These are phyloP conservation scores for Trachymyrmex septentrionalis DNA, from an alignment of 1,140 invertebrate genomes.

Conservation along the genomic window DNA sequence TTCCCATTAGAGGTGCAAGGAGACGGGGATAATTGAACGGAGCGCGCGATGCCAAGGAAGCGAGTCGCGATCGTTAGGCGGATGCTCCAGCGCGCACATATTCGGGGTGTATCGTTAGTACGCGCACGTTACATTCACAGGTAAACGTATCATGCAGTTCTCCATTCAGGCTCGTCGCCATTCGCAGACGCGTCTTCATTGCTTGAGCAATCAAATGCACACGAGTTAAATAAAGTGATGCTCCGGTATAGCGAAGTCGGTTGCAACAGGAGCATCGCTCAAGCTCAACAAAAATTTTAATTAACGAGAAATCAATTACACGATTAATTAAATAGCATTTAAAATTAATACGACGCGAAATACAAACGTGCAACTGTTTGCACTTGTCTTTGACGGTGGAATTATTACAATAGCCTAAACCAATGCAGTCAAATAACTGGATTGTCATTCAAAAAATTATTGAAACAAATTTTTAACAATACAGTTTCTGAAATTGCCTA, in stretches of 20 bases:
- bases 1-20: slow-evolving; percentile 52
- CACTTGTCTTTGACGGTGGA: too few species aligned
- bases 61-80: slow-evolving; percentile 65
- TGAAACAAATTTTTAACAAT: too few species aligned
- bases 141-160: slow-evolving; percentile 54
- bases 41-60: slow-evolving; percentile 59
- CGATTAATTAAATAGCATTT: not conserved
- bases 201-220: slow-evolving; percentile 33
- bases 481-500: not conserved
- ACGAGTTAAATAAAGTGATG: slow-evolving; percentile 22
- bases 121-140: slow-evolving; percentile 11
- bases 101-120: slow-evolving; percentile 61
- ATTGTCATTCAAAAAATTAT: too few species aligned
- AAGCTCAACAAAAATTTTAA: not conserved
- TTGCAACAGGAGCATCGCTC: not conserved
- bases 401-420: too few species aligned
- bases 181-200: slow-evolving; percentile 17
- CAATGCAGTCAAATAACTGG: too few species aligned
- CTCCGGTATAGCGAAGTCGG: not conserved
- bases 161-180: slow-evolving; percentile 3
- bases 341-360: not conserved
- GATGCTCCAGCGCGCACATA: slow-evolving; percentile 56
- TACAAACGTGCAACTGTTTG: not conserved
- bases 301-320: not conserved
- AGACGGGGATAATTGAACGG: slow-evolving; percentile 71